Evolutionary conservation across 2,113 vertebrate species (phyloP).

Genomic region (Mustela nigripes): DNA sequence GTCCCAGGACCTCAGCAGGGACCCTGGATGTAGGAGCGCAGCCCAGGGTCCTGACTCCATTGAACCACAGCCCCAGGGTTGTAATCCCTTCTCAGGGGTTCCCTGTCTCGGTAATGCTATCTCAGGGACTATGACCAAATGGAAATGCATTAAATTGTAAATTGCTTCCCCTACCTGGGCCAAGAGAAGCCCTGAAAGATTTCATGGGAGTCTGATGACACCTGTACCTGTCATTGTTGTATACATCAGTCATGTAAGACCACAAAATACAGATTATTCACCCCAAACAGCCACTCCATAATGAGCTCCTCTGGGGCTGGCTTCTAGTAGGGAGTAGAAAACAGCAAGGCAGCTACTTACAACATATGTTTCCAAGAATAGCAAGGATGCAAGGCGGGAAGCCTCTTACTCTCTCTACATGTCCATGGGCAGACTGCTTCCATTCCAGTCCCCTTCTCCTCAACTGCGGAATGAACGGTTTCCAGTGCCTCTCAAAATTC

Average conservation of each 20-base stretch:
- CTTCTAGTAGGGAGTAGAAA: background rate
- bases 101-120: background rate
- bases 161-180: background rate
- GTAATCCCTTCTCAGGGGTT: background rate
- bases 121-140: conserved; percentile 11
- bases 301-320: conserved; percentile 62
- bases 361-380: conserved; percentile 22
- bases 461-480: background rate
- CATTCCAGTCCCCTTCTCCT: background rate
- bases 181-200: conserved; percentile 53
- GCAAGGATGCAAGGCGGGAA: background rate
- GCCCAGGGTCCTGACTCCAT: background rate
- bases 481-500: background rate
- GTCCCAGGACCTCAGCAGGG: background rate
- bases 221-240: background rate
- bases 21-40: background rate
- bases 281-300: background rate
- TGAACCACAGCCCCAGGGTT: background rate
- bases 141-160: conserved; percentile 59
- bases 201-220: conserved; percentile 51
- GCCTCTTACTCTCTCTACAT: background rate
- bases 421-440: background rate
- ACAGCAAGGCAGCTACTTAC: background rate
- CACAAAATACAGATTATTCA: conserved; percentile 32
- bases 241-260: background rate